phyloP scores from a whole-genome alignment of 1,140 invertebrate genomes.

The Homalodisca vitripennis region DNA sequence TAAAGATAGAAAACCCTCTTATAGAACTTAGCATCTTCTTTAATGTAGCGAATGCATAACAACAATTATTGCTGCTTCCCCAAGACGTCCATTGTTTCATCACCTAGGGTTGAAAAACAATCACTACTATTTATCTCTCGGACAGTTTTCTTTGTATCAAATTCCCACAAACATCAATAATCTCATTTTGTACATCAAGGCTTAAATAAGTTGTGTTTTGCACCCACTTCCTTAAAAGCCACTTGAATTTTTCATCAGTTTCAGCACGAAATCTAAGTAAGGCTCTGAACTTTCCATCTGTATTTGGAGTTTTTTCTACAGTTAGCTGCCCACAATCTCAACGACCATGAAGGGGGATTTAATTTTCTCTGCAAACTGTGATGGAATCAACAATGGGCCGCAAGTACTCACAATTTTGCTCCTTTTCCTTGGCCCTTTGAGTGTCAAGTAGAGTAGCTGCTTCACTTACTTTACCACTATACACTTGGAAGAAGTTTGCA shows the following conservation, averaged over 20 bases:
- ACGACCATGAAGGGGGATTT: neutral
- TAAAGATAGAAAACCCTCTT: neutral
- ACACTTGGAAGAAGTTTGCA: neutral
- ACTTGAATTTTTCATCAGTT: neutral
- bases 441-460: neutral
- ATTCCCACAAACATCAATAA: neutral
- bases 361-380: neutral
- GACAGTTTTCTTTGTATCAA: neutral
- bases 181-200: constrained; percentile 11
- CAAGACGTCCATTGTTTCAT: constrained; percentile 9
- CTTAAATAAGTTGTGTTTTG: neutral
- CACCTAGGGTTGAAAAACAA: neutral
- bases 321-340: neutral
- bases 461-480: neutral
- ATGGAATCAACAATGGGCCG: neutral
- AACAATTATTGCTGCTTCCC: neutral
- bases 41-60: neutral
- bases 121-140: neutral
- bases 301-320: neutral
- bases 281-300: constrained; percentile 5
- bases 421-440: neutral
- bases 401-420: neutral
- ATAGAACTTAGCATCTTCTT: neutral
- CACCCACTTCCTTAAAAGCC: neutral
- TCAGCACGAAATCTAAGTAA: neutral